Evolutionary conservation across 2,113 vertebrate genomes (phyloP), one percentile per base, ranked within the genome.

Genomic region (Protobothrops mucrosquamatus): DNA sequence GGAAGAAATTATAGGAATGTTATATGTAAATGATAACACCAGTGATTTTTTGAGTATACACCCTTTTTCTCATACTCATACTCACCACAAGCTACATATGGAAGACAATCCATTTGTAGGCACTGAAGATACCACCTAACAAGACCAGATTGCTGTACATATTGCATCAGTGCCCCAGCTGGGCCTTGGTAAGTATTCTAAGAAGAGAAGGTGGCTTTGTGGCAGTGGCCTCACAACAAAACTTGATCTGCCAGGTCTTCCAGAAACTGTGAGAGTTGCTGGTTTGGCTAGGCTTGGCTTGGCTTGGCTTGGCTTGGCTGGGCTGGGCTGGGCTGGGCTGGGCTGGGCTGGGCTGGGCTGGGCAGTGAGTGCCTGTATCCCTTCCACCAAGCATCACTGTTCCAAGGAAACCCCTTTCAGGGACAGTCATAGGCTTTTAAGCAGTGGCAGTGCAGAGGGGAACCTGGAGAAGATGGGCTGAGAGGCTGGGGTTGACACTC

Each of bases 1-100:
- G 52, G 61, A 89, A 89, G 4, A 86, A 54, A 34, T 10, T 54
- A 43, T 91, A 22, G 5, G 14, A 87, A 29, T 93, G 89, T 52
- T 93, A 92, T 48, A 92, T 92, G 23, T 90, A 39, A 89, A 89
- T 22, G 88, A 29, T 43, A 54, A 64, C 29, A 87, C 91, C n/a
- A 24, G 9, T 51, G 48, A 9, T 56, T 22, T 92, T 89, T 59
- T 29, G 6, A 14, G n/a, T 7, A 4, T 20, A 20, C 15, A 81
- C n/a, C 2, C 2, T 6, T 51, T 39, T 81, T 39, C 15, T 39
- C n/a, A 3, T 39, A 81, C 69, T 74, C n/a, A 34, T 15, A 74
- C 15, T n/a, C n/a, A 15, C 15, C 69, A 74, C 69, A 39, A 39
- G n/a, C n/a, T 74, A 74, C n/a, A 39, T 20, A 20, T 7, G n/a